These are phyloP conservation scores for Anarsia innoxiella DNA, from an alignment of 2,888 invertebrate species.

Conservation along the genomic window DNA sequence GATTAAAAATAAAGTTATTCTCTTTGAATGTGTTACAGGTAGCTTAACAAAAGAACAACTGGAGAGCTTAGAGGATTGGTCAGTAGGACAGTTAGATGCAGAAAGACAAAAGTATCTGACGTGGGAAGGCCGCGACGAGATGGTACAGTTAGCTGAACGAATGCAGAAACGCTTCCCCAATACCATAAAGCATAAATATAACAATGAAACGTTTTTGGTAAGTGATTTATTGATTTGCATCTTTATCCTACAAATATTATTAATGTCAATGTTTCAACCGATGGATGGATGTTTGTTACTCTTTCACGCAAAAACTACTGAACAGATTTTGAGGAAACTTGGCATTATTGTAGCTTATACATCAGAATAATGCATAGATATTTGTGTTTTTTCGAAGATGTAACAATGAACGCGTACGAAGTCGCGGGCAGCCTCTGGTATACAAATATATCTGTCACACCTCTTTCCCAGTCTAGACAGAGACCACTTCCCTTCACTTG, in stretches of 20 bases:
- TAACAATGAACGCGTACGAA: too few species aligned
- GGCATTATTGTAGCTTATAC: not conserved
- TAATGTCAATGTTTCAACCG: too few species aligned
- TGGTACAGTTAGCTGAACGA: slow-evolving; percentile 81
- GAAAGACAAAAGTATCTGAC: slow-evolving; percentile 75
- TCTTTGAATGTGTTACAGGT: slow-evolving; percentile 48
- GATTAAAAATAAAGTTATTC: too few species aligned
- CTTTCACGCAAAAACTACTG: not conserved
- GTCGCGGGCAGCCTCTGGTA: too few species aligned
- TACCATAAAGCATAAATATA: slow-evolving; percentile 77
- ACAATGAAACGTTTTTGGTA: slow-evolving; percentile 76
- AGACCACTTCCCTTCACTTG: too few species aligned
- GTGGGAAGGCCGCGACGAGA: slow-evolving; percentile 85
- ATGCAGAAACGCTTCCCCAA: slow-evolving; percentile 82
- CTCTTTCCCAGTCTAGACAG: too few species aligned
- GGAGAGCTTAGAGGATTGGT: slow-evolving; percentile 76
- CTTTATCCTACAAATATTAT: too few species aligned
- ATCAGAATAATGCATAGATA: too few species aligned
- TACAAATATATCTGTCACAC: too few species aligned
- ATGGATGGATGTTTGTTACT: too few species aligned
- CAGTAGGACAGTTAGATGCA: slow-evolving; percentile 41
- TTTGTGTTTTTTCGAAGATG: too few species aligned
- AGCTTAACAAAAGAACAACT: slow-evolving; percentile 52
- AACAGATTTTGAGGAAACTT: not conserved
- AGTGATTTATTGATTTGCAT: too few species aligned